Evolutionary conservation across 2,888 invertebrate species (phyloP).

Genomic region (Acanthosepion lycidas): DNA sequence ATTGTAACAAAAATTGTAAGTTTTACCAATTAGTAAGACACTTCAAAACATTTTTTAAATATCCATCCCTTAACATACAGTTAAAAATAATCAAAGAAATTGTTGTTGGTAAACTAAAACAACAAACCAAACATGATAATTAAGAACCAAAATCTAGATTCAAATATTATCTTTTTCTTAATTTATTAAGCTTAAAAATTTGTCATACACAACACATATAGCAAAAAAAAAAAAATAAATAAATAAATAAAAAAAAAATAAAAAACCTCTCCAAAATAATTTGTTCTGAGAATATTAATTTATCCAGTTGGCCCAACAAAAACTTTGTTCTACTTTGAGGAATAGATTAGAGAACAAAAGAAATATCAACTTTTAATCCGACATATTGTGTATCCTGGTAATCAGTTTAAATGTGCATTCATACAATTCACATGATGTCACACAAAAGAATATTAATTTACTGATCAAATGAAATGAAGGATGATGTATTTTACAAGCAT

Average conservation of each 20-base stretch:
- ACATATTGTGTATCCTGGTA: background rate
- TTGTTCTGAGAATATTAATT: background rate
- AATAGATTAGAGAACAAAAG: background rate
- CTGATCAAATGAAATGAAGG: constrained; percentile 21
- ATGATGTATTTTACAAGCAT: constrained; percentile 10
- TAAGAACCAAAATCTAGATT: background rate
- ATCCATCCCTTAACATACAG: background rate
- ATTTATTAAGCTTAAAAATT: background rate
- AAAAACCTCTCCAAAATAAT: too few relatives aligned
- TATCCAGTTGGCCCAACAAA: constrained; percentile 33
- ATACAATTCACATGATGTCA: background rate
- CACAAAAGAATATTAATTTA: constrained; percentile 23
- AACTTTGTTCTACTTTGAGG: background rate
- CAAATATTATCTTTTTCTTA: background rate
- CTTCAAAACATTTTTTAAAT: background rate
- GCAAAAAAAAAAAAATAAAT: too few relatives aligned
- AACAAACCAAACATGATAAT: constrained; percentile 11
- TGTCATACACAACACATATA: too few relatives aligned
- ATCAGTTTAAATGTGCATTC: constrained; percentile 33
- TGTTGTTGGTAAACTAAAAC: background rate
- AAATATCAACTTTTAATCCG: background rate
- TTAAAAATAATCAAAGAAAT: background rate
- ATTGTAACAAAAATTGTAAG: background rate
- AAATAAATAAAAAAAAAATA: too few relatives aligned
- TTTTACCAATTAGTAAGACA: background rate